Evolutionary conservation across 2,797 vertebrate genomes (phyloP).

Genomic region (Parauchenoglanis punctatus): DNA sequence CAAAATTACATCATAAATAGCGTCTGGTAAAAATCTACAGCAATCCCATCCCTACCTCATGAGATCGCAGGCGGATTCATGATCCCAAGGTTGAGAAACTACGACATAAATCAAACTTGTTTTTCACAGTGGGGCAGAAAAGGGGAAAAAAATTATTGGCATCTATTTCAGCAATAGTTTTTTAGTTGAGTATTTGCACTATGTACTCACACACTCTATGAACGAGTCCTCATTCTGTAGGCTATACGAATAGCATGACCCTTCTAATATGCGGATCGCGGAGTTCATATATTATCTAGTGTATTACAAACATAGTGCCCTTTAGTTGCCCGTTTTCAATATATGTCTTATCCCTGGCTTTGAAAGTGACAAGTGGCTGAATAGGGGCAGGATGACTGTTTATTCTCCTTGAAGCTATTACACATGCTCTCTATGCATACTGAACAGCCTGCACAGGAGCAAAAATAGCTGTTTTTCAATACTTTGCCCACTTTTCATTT

Average conservation of each 20-base stretch:
- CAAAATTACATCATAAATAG: background rate
- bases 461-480: background rate
- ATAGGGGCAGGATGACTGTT: slow-evolving; percentile 29
- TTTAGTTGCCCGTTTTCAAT: slow-evolving; percentile 24
- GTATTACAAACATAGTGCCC: slow-evolving; percentile 27
- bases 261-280: slow-evolving; percentile 13
- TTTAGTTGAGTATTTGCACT: background rate
- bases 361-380: slow-evolving; percentile 17
- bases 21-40: background rate
- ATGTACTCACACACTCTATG: slow-evolving; percentile 1
- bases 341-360: slow-evolving; percentile 33
- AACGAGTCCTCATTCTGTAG: slow-evolving; percentile 16
- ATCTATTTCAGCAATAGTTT: background rate
- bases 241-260: background rate
- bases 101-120: background rate
- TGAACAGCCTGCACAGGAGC: background rate
- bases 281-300: slow-evolving; percentile 36
- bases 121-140: background rate
- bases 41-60: background rate
- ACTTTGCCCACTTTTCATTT: background rate
- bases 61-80: background rate
- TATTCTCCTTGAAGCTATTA: slow-evolving; percentile 25
- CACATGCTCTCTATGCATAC: slow-evolving; percentile 15
- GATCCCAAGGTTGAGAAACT: background rate
- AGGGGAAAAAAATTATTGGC: background rate